Evolutionary conservation across 2,797 vertebrate genomes (phyloP).

Genomic region (Dromococcyx pavoninus): DNA sequence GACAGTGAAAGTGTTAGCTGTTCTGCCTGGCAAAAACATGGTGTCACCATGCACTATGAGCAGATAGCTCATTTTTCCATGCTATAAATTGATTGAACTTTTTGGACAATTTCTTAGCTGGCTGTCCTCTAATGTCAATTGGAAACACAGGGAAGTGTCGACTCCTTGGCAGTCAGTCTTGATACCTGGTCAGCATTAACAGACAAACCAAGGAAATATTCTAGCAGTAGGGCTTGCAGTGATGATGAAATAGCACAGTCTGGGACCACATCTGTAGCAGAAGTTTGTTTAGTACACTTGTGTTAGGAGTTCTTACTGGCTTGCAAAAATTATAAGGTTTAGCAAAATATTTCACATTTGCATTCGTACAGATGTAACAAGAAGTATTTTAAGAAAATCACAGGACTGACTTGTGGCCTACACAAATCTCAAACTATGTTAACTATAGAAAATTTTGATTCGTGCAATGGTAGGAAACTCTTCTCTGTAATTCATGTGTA

Average conservation of each 20-base stretch:
- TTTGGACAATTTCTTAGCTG: not conserved
- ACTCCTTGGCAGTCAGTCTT: not conserved
- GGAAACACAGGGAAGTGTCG: not conserved
- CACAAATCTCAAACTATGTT: not conserved
- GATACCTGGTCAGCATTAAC: not conserved
- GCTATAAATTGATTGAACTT: not conserved
- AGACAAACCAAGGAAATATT: not conserved
- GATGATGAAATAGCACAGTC: not conserved
- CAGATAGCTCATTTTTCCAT: not conserved
- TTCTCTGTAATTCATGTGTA: not conserved
- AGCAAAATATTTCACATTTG: not conserved
- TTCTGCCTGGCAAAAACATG: not conserved
- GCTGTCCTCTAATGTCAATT: not conserved
- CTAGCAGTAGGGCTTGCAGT: not conserved
- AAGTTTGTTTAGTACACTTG: not conserved
- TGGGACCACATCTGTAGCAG: not conserved
- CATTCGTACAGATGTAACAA: not conserved
- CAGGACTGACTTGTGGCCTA: not conserved
- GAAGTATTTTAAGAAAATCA: not conserved
- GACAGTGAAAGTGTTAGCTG: not conserved
- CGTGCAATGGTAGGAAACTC: not conserved
- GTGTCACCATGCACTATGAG: not conserved
- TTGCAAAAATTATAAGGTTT: not conserved
- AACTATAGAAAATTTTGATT: not conserved
- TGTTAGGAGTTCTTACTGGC: not conserved